Evolutionary conservation across 2,113 vertebrate genomes (phyloP).

Genomic region (Phrynosoma platyrhinos): DNA sequence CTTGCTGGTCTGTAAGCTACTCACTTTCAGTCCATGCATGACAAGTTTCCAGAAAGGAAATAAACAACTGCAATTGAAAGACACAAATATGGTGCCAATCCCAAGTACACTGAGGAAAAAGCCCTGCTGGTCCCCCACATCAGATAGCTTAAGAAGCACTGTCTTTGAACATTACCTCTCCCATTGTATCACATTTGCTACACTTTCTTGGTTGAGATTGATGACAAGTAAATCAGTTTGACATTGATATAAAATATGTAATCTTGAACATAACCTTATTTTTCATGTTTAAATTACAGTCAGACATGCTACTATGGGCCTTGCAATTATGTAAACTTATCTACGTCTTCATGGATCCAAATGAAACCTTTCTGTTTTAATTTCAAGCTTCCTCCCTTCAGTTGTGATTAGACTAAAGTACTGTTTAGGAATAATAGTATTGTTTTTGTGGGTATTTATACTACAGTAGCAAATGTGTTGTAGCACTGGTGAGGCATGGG

Average conservation of each 20-base stretch:
- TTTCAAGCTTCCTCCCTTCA: not conserved
- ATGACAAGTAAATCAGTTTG: not conserved
- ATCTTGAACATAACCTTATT: fast-evolving
- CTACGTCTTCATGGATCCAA: not conserved
- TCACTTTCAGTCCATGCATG: no score
- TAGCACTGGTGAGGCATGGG: fast-evolving
- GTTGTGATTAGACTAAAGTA: fast-evolving
- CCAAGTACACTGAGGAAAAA: no score
- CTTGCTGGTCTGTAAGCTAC: no score
- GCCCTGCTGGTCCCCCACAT: no score
- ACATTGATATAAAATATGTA: fast-evolving
- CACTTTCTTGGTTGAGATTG: not conserved
- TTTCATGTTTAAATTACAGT: not conserved
- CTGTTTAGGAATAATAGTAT: not conserved
- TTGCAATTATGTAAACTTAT: not conserved
- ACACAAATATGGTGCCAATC: not conserved
- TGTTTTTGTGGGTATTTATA: constrained; percentile 19
- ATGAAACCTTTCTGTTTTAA: fast-evolving
- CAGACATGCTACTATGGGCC: not conserved
- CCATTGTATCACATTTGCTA: not conserved
- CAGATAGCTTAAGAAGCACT: not conserved
- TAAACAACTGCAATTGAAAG: no score
- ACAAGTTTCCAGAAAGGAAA: no score
- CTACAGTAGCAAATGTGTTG: not conserved
- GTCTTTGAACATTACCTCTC: not conserved